Percentiles rank a stretch among this genome's conserved stretches.
These are phyloP conservation scores for Ochlodes sylvanus DNA, from an alignment of 2,888 invertebrate species.

Conservation along the genomic window DNA sequence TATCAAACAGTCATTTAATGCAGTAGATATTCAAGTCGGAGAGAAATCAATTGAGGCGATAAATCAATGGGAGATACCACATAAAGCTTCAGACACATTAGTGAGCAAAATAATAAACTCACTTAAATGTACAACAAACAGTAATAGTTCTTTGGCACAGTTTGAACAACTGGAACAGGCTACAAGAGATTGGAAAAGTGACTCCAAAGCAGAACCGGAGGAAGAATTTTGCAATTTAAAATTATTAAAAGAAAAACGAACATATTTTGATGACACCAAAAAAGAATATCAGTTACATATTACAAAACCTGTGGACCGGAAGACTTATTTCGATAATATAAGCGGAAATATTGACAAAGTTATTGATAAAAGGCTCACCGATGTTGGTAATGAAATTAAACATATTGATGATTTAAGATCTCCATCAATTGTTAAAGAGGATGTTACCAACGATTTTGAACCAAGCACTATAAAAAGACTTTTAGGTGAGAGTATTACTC, in stretches of 20 bases:
- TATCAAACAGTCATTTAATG: background rate
- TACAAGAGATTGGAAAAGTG: slow-evolving; percentile 46
- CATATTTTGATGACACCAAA: slow-evolving; percentile 53
- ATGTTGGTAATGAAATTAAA: slow-evolving; percentile 28
- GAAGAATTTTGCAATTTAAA: slow-evolving; percentile 52
- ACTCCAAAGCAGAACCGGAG: slow-evolving; percentile 41
- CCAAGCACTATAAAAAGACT: slow-evolving; percentile 65
- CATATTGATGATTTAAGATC: slow-evolving; percentile 56
- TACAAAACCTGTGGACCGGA: slow-evolving; percentile 5
- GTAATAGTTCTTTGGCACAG: slow-evolving; percentile 62
- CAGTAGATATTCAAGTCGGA: background rate
- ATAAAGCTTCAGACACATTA: slow-evolving; percentile 50
- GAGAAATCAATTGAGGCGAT: slow-evolving; percentile 34
- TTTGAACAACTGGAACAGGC: slow-evolving; percentile 68
- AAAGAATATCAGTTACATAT: slow-evolving; percentile 24
- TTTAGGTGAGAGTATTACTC: slow-evolving; percentile 64
- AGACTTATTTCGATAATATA: slow-evolving; percentile 56
- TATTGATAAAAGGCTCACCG: slow-evolving; percentile 29
- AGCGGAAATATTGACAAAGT: slow-evolving; percentile 45
- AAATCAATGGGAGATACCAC: slow-evolving; percentile 31
- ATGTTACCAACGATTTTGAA: slow-evolving; percentile 53
- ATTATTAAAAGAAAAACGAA: slow-evolving; percentile 57
- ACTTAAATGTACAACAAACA: slow-evolving; percentile 51
- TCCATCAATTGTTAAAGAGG: slow-evolving; percentile 68
- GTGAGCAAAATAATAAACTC: slow-evolving; percentile 58